A percentile compares a stretch with the other conserved stretches of the same genome.
Conservation (phyloP, 2,888 invertebrate genomes). For the Ormyrus rosae region DNA sequence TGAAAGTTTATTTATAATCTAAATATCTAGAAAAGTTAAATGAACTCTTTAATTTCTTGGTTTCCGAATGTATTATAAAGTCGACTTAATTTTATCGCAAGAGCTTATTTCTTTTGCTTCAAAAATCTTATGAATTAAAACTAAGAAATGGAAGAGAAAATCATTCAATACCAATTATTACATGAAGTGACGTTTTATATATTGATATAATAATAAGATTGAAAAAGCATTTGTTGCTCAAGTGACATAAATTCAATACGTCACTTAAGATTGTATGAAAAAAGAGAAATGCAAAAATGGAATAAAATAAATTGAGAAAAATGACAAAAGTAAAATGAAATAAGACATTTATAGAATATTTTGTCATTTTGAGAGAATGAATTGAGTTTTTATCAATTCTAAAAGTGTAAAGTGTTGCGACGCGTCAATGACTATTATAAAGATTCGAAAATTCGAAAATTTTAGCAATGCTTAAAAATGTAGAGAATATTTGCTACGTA, state of each 20-base stretch:
- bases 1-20: constrained; percentile 21
- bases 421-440: constrained; percentile 4
- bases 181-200: constrained; percentile 35
- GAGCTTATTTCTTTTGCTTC: background rate
- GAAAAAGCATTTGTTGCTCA: constrained; percentile 28
- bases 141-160: background rate
- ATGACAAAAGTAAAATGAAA: constrained; percentile 10
- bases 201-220: constrained; percentile 17
- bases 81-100: constrained; percentile 3
- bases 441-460: constrained; percentile 5
- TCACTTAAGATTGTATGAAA: constrained; percentile 27
- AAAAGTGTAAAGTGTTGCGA: constrained; percentile 35
- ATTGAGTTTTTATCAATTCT: constrained; percentile 6
- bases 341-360: constrained; percentile 32
- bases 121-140: background rate
- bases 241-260: constrained; percentile 13
- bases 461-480: constrained; percentile 29
- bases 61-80: background rate
- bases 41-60: constrained; percentile 3
- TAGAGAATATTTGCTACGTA: constrained; percentile 34
- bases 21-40: background rate
- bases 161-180: background rate
- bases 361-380: constrained; percentile 3
- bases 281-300: constrained; percentile 18
- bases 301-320: constrained; percentile 2